These are phyloP conservation scores for Perizoma affinitatum DNA, from an alignment of 2,888 invertebrate genomes.

Conservation along the genomic window DNA sequence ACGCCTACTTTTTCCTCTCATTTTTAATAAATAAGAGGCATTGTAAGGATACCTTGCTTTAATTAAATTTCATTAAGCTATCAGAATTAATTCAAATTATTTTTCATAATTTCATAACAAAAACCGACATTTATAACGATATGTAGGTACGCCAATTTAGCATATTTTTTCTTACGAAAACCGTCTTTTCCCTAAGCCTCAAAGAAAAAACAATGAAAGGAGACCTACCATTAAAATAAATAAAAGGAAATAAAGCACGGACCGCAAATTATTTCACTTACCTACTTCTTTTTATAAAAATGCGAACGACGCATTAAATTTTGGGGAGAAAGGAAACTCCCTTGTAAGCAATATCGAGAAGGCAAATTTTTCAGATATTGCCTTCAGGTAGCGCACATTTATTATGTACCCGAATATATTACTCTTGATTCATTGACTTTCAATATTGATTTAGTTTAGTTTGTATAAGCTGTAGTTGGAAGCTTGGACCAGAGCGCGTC, in stretches of 20 bases:
- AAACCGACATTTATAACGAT: constrained; percentile 67
- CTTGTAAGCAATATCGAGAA: constrained; percentile 84
- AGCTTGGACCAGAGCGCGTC: constrained; percentile 57
- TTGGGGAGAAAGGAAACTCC: constrained; percentile 84
- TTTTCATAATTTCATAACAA: constrained; percentile 60
- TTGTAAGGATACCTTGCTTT: constrained; percentile 33
- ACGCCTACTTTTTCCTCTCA: constrained; percentile 48
- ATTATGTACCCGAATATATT: constrained; percentile 85
- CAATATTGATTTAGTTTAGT: constrained; percentile 83
- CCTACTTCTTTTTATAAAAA: constrained; percentile 84
- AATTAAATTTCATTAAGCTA: constrained; percentile 64
- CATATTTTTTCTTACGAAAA: constrained; percentile 64
- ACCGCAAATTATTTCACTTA: constrained; percentile 83
- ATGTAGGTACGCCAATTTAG: constrained; percentile 54
- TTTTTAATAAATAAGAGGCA: constrained; percentile 29
- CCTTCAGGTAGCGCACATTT: constrained; percentile 85
- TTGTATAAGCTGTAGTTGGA: constrained; percentile 80
- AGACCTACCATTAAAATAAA: constrained; percentile 83
- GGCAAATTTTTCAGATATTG: constrained; percentile 85
- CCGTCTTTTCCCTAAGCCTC: constrained; percentile 65
- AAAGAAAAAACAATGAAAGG: constrained; percentile 77
- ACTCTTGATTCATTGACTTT: constrained; percentile 85
- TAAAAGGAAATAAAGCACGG: constrained; percentile 82
- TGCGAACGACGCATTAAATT: constrained; percentile 84
- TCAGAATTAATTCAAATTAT: constrained; percentile 68